A percentile compares a stretch with the other conserved stretches of the same genome.
Conservation (phyloP, 1,140 invertebrate species). For the Drosophila willistoni region DNA sequence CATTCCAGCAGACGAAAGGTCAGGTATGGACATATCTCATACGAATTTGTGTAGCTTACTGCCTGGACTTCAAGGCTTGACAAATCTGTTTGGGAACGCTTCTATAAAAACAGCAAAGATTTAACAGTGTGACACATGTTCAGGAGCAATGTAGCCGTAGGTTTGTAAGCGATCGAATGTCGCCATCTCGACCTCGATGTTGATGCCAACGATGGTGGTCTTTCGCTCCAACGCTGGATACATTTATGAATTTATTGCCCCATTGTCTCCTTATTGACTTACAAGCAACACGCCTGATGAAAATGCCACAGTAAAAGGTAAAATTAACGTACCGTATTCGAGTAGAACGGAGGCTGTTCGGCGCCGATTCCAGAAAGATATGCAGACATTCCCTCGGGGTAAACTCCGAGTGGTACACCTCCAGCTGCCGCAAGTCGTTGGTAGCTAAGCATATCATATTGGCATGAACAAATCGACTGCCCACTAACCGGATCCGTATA, state of each 20-base stretch:
- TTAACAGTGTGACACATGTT: constrained; percentile 50
- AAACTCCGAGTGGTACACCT: constrained; percentile 88
- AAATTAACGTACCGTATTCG: constrained; percentile 88
- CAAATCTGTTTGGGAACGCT: constrained; percentile 64
- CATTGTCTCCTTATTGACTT: constrained; percentile 73
- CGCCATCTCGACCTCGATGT: constrained; percentile 33
- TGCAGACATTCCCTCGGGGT: constrained; percentile 89
- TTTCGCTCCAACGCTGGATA: constrained; percentile 61
- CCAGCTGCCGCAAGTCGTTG: constrained; percentile 89
- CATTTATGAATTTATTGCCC: constrained; percentile 81
- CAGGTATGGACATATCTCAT: constrained; percentile 49
- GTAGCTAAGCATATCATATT: constrained; percentile 92
- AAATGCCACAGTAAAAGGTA: constrained; percentile 2
- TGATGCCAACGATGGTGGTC: constrained; percentile 62
- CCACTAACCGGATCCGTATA: constrained; percentile 96
- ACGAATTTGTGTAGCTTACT: constrained; percentile 35
- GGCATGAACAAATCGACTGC: constrained; percentile 96
- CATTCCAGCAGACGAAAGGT: constrained; percentile 48
- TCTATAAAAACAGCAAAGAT: constrained; percentile 19
- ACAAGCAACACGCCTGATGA: constrained; percentile 54
- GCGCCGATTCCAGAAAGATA: constrained; percentile 91
- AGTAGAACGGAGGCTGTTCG: constrained; percentile 92
- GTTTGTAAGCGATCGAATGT: constrained; percentile 74
- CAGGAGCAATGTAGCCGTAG: constrained; percentile 53
- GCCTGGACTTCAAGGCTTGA: constrained; percentile 53